Percentiles rank a stretch among this genome's conserved stretches.
These are phyloP conservation scores for Diacarnus erythraeanus DNA, from an alignment of 37 sponge, comb jelly and placozoan species.

Conservation along the genomic window DNA sequence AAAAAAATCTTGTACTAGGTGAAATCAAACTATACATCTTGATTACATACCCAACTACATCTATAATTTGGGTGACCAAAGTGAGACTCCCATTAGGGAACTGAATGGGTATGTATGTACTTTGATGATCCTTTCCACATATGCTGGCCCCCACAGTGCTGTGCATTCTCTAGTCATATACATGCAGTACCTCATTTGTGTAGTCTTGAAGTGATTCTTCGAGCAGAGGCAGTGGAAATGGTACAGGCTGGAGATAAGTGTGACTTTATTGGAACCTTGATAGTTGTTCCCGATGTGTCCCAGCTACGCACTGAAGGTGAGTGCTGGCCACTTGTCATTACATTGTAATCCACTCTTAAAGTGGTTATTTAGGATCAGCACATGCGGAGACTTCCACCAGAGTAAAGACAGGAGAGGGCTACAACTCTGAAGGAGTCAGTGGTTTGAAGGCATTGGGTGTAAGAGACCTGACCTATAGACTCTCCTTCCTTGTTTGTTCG, in stretches of 20 bases:
- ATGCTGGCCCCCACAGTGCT: too few relatives aligned
- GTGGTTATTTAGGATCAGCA: too few relatives aligned
- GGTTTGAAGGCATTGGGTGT: conserved; percentile 96
- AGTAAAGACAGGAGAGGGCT: conserved; percentile 51
- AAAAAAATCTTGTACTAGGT: too few relatives aligned
- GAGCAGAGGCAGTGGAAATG: conserved; percentile 92
- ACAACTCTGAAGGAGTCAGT: conserved; percentile 74
- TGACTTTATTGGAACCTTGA: conserved; percentile 97
- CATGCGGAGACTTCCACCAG: conserved; percentile 66
- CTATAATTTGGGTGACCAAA: too few relatives aligned
- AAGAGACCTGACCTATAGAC: conserved; percentile 90
- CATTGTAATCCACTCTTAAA: background rate
- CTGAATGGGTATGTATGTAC: too few relatives aligned
- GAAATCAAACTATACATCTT: too few relatives aligned
- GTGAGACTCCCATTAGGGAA: too few relatives aligned
- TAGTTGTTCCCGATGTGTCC: conserved; percentile 96
- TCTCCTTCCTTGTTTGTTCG: conserved; percentile 93
- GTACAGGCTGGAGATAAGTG: conserved; percentile 98
- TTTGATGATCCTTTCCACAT: too few relatives aligned
- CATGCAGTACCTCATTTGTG: background rate
- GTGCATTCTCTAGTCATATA: too few relatives aligned
- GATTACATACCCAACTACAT: too few relatives aligned
- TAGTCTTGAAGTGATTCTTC: conserved; percentile 90
- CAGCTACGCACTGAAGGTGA: conserved; percentile 76
- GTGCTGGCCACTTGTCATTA: background rate